Percentiles rank a stretch among this genome's conserved stretches.
These are phyloP conservation scores for Flexamia atlantica DNA, from an alignment of 2,888 invertebrate genomes.

Conservation along the genomic window DNA sequence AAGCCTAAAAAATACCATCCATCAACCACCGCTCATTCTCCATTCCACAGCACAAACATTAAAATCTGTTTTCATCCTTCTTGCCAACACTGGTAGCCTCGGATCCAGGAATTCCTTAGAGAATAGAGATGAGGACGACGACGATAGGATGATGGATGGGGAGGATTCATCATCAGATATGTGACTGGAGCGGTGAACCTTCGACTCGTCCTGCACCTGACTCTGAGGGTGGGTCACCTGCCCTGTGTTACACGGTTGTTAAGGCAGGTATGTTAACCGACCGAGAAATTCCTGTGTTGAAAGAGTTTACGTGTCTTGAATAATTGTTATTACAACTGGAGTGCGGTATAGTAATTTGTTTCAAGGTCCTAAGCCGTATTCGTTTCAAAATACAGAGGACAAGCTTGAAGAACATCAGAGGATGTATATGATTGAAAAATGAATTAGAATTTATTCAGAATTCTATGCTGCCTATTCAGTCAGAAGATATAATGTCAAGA, in stretches of 20 bases:
- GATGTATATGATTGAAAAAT: no score
- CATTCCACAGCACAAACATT: not conserved
- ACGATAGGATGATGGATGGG: constrained; percentile 28
- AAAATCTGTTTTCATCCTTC: constrained; percentile 33
- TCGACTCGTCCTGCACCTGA: constrained; percentile 21
- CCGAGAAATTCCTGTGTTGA: not conserved
- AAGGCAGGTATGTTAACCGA: constrained; percentile 10
- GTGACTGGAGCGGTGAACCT: not conserved
- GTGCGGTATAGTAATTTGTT: no score
- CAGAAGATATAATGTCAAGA: no score
- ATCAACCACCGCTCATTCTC: not conserved
- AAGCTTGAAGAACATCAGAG: no score
- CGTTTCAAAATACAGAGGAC: no score
- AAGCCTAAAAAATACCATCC: not conserved
- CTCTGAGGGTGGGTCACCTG: constrained; percentile 1
- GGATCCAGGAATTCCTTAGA: constrained; percentile 5
- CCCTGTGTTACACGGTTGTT: not conserved
- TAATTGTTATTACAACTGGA: not conserved
- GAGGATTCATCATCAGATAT: constrained; percentile 35
- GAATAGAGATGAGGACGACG: constrained; percentile 42
- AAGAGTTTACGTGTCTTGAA: constrained; percentile 1
- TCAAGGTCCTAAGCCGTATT: no score
- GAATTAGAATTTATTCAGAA: no score
- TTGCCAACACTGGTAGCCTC: constrained; percentile 10
- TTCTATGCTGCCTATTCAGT: no score